These are phyloP conservation scores for Tetranychus piercei DNA, from an alignment of 2,888 invertebrate species.

Conservation along the genomic window DNA sequence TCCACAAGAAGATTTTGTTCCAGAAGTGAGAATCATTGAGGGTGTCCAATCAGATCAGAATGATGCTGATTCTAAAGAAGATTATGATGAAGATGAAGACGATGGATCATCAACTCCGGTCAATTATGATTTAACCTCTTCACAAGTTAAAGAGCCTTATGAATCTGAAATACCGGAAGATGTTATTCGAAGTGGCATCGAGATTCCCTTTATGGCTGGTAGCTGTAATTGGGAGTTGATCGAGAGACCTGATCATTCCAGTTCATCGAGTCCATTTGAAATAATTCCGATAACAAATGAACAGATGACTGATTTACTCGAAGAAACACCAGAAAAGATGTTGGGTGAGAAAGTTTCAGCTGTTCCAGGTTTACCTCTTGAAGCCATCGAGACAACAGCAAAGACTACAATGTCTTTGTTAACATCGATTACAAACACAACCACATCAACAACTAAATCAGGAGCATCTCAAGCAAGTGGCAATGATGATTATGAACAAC, in stretches of 20 bases:
- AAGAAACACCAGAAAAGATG: not conserved
- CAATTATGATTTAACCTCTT: slow-evolving; percentile 9
- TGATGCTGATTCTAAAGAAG: slow-evolving; percentile 38
- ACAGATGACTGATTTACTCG: not conserved
- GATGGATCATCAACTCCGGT: slow-evolving; percentile 32
- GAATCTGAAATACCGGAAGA: slow-evolving; percentile 32
- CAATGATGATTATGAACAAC: slow-evolving; percentile 25
- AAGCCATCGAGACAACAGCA: not conserved
- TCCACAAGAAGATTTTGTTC: slow-evolving; percentile 35
- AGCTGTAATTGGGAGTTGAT: slow-evolving; percentile 23
- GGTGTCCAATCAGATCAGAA: slow-evolving; percentile 31
- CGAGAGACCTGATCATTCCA: slow-evolving; percentile 23
- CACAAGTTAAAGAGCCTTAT: slow-evolving; percentile 27
- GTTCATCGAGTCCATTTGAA: slow-evolving; percentile 19
- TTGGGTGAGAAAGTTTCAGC: not conserved
- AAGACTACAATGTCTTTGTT: not conserved
- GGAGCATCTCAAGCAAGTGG: not conserved
- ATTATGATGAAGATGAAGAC: slow-evolving; percentile 42
- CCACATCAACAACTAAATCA: not conserved
- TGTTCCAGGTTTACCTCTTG: not conserved
- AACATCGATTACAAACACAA: slow-evolving; percentile 2
- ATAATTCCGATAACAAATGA: not conserved
- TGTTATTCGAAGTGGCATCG: slow-evolving; percentile 26
- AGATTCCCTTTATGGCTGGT: slow-evolving; percentile 23
- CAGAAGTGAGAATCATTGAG: not conserved